Evolutionary conservation across 2,888 invertebrate genomes (phyloP).

Genomic region (Aphidius colemani): DNA sequence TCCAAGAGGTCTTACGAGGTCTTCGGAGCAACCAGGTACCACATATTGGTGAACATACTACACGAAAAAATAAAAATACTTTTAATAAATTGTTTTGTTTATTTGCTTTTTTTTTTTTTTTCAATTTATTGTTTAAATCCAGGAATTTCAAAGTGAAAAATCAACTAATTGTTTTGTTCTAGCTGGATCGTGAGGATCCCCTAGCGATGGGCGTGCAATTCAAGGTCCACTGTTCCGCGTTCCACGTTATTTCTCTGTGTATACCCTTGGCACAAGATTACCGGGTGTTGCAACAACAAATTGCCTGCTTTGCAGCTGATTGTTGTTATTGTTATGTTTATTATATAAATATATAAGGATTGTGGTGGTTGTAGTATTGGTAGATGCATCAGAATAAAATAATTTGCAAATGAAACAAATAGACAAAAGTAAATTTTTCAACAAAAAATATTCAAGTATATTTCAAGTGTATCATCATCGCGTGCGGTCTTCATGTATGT

Average conservation of each 20-base stretch:
- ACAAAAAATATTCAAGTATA: not conserved
- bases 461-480: constrained; percentile 19
- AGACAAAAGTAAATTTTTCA: not conserved
- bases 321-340: constrained; percentile 26
- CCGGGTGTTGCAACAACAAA: constrained; percentile 46
- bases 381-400: no score
- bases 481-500: constrained; percentile 16
- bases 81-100: not conserved
- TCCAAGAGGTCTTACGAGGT: constrained; percentile 5
- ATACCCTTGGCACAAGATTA: constrained; percentile 37
- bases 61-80: not conserved
- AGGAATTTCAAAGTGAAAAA: constrained; percentile 27
- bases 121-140: no score
- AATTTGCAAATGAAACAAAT: no score
- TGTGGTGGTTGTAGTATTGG: no score
- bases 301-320: constrained; percentile 44
- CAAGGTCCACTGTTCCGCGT: constrained; percentile 40
- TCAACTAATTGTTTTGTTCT: constrained; percentile 42
- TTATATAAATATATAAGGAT: no score
- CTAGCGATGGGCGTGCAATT: constrained; percentile 21
- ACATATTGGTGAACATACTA: no score
- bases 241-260: constrained; percentile 37
- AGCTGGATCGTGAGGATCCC: constrained; percentile 20
- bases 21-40: not conserved
- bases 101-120: no score